Base-by-base conservation (phyloP, 1,140 invertebrate genomes). In the Macrobrachium rosenbergii region DNA sequence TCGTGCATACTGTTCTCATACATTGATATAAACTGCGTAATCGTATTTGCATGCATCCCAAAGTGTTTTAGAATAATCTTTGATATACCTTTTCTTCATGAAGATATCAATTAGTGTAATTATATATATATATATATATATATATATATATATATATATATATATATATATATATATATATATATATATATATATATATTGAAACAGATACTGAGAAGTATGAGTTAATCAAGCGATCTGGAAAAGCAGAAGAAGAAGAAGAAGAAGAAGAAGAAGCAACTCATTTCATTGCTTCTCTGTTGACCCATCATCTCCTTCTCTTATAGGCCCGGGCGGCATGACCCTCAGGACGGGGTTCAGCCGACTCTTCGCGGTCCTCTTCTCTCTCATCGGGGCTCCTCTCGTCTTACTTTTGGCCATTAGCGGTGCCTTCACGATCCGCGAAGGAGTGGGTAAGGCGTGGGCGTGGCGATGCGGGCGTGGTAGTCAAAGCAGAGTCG, bases 401-500 rank as follows among this genome's bases (percentile, higher is more conserved):
- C 81, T 89, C 37, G 75, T 89, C 59, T 76, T 89, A 1, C 84
- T 89, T 8, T 64, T 89, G 21, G 77, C 83, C 63, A 83, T 89
- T 63, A 89, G 88, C 64, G 84, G 83, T 12, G 83, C 88, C 52
- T 83, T 87, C 73, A 86, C 85, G 60, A 59, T 89, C 21, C 83
- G 88, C n/a, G 88, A 89, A 45, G 82, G 84, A 21, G 73, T 89
- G 37, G 88, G 80, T 14, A 86, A 79, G 37, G 82, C 85, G 23
- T 89, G 88, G 88, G 85, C 78, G 78, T 87, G 85, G 85, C 78
- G 85, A 19, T 87, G 85, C 28, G 85, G 85, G 64, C 69, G 63
- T 72, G 85, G 85, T 3, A 72, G 63, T 62, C 85, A 87, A 52
- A 77, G 77, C 7, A 81, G 63, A 52, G 78, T 87, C 8, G 58